These are phyloP conservation scores for Oophaga pumilio DNA, from an alignment of 2,113 vertebrate genomes.

Conservation along the genomic window DNA sequence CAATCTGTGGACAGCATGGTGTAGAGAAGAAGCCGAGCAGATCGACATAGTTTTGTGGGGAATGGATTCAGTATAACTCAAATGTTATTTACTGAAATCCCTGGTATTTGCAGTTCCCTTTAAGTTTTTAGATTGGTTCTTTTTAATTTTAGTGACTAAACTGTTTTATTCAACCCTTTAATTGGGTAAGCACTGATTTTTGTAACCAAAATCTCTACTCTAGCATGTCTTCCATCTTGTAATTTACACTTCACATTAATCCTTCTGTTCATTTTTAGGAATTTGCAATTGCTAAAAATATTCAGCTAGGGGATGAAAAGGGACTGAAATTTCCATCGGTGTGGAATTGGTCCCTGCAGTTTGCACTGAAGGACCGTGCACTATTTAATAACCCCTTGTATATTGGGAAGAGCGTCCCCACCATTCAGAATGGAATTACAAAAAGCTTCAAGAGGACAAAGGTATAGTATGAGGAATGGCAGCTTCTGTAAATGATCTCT, in stretches of 20 bases:
- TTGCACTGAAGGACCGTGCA: slow-evolving; percentile 81
- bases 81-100: too few relatives aligned
- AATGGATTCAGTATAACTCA: too few relatives aligned
- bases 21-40: too few relatives aligned
- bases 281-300: slow-evolving; percentile 90
- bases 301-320: slow-evolving; percentile 85
- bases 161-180: too few relatives aligned
- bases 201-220: background rate
- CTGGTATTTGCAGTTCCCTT: too few relatives aligned
- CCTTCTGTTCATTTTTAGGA: slow-evolving; percentile 75
- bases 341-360: slow-evolving; percentile 97
- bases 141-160: too few relatives aligned
- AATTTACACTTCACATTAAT: background rate
- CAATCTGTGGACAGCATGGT: too few relatives aligned
- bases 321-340: slow-evolving; percentile 86
- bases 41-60: too few relatives aligned
- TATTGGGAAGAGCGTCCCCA: slow-evolving; percentile 83
- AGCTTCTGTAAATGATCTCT: background rate
- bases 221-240: background rate
- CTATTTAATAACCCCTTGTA: slow-evolving; percentile 96
- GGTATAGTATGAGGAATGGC: slow-evolving; percentile 68
- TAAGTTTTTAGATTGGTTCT: too few relatives aligned
- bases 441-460: slow-evolving; percentile 86
- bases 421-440: slow-evolving; percentile 81
- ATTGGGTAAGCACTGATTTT: too few relatives aligned